Evolutionary conservation across 2,797 vertebrate genomes (phyloP), one percentile per base, ranked within the genome.

Genomic region (Hippopotamyrus pictus): DNA sequence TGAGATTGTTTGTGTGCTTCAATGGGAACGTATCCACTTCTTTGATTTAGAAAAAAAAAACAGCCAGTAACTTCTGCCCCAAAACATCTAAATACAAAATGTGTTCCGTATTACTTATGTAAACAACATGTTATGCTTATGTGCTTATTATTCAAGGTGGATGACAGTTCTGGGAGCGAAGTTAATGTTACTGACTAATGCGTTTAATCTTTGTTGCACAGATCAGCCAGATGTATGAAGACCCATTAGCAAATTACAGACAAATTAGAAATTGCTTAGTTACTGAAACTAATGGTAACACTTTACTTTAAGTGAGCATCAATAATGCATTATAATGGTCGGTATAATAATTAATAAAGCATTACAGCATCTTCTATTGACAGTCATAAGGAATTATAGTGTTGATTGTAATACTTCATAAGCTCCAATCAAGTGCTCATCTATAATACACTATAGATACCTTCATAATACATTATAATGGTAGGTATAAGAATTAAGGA

Each of bases 101-200:
- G n/a, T 85, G 44, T 33, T 50, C 25, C 1, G 29, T 33, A 37
- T 86, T 86, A 33, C 84, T 86, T 86, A 86, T 54, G 48, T 86
- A 51, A 86, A 86, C 37, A 19, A 33, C 50, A 86, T 33, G n/a
- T n/a, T n/a, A n/a, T n/a, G n/a, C n/a, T n/a, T n/a, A n/a, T n/a
- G 12, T 54, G 22, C 17, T 86, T 86, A 86, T 86, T 29, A 51
- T 86, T 29, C 48, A 33, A 53, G 50, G 29, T 37, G 48, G 84
- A 51, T 48, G 48, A 85, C 83, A 37, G 84, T 29, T 25, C 12
- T 86, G 50, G 41, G 41, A 46, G 37, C 41, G 6, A 46, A 82
- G 17, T 82, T 82, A 82, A 82, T 82, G 76, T n/a, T 82, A 82
- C 41, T 82, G 76, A 82, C 41, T 82, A n/a, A 82, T 82, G 76